Conservation (phyloP, 2,113 vertebrate species). For the Scatophagus argus region DNA sequence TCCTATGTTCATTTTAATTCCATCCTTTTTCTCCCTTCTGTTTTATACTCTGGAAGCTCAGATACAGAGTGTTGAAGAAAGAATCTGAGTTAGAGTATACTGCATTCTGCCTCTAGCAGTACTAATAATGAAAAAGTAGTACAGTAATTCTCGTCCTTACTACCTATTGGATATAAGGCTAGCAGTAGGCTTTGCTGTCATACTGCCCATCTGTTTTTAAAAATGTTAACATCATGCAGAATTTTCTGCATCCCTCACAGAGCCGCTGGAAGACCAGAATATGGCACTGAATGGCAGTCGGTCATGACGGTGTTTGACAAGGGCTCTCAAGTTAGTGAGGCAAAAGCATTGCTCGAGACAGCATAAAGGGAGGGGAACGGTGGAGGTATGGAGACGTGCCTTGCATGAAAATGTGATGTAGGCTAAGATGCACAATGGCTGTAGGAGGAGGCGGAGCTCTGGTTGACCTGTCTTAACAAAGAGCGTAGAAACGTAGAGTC, state of each 20-base stretch:
- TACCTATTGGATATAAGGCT: background rate
- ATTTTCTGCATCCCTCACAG: conserved; percentile 11
- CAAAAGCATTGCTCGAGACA: background rate
- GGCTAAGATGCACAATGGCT: conserved; percentile 15
- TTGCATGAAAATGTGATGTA: conserved; percentile 33
- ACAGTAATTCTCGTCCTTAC: conserved; percentile 11
- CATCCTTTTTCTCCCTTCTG: conserved; percentile 14
- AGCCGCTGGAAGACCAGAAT: background rate
- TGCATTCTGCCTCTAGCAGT: conserved; percentile 46
- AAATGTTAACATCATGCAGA: background rate
- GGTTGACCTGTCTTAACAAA: conserved; percentile 10
- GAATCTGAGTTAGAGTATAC: conserved; percentile 9
- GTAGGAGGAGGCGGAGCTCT: conserved; percentile 13
- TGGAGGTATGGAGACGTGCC: conserved; percentile 44
- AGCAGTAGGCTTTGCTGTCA: background rate
- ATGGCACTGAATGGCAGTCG: background rate
- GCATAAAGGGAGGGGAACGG: background rate
- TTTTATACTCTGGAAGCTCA: conserved; percentile 12
- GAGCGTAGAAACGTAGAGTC: conserved; percentile 19
- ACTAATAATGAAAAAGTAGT: conserved; percentile 35
- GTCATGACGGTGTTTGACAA: background rate
- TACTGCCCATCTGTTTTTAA: background rate
- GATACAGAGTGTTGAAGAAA: conserved; percentile 7
- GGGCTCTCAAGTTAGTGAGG: background rate
- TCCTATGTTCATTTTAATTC: conserved; percentile 34